These are phyloP conservation scores for Cephalopterus ornatus DNA, from an alignment of 2,113 vertebrate genomes.

Conservation along the genomic window DNA sequence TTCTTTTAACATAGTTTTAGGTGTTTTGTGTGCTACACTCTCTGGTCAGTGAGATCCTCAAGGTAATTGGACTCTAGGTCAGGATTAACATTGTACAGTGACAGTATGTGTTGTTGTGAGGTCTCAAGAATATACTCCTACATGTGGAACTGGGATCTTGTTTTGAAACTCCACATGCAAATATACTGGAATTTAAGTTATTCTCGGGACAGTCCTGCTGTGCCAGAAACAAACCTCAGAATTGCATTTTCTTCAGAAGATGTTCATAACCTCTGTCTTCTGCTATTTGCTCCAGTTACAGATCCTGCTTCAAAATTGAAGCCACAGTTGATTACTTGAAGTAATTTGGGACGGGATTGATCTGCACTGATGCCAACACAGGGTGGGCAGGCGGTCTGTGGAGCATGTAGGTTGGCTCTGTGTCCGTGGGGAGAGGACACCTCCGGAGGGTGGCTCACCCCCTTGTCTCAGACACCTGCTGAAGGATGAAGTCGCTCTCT, in stretches of 20 bases:
- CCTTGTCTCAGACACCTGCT: not conserved
- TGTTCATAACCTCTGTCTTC: not conserved
- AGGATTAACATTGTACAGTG: constrained; percentile 23
- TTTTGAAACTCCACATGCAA: not conserved
- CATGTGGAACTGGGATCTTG: not conserved
- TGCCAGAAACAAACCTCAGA: constrained; percentile 21
- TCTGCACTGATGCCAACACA: not conserved
- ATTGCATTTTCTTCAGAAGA: not conserved
- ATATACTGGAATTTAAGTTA: not conserved
- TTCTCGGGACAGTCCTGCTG: not conserved
- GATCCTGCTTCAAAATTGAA: constrained; percentile 61
- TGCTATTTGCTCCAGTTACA: constrained; percentile 7
- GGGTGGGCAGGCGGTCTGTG: not conserved
- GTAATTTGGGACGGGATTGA: constrained; percentile 32
- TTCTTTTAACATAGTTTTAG: not conserved
- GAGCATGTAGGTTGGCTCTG: not conserved
- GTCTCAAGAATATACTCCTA: constrained; percentile 17
- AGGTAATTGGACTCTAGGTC: not conserved
- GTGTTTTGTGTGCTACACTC: constrained; percentile 18
- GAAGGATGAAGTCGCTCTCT: not conserved
- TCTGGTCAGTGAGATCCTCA: not conserved
- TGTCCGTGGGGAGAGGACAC: not conserved
- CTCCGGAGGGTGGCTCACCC: not conserved
- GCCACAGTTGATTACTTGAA: constrained; percentile 59
- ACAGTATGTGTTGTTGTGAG: constrained; percentile 32